A percentile compares a stretch with the other conserved stretches of the same genome.
phyloP scores from a whole-genome alignment of 2,797 vertebrate species.

The Hippoglossus hippoglossus region DNA sequence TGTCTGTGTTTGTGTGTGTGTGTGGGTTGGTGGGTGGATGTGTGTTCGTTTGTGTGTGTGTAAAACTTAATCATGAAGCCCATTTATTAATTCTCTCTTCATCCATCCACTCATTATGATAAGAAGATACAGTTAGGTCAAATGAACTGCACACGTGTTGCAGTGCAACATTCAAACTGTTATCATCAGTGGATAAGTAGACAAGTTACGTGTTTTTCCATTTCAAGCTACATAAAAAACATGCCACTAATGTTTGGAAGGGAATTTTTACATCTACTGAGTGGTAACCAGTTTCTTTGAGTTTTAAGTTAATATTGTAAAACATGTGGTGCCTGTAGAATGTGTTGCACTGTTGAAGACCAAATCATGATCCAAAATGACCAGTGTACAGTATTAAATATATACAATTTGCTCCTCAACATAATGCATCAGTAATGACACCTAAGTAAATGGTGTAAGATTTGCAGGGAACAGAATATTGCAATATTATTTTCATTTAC shows the following conservation, averaged over 20 bases:
- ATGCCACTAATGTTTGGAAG: too few species aligned
- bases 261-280: not conserved
- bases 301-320: too few species aligned
- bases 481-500: not conserved
- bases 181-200: too few species aligned
- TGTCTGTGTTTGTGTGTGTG: not conserved
- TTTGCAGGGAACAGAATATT: not conserved
- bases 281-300: too few species aligned
- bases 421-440: not conserved
- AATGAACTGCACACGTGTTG: not conserved
- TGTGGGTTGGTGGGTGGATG: not conserved
- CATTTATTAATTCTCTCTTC: constrained; percentile 33
- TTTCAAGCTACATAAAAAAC: too few species aligned
- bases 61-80: constrained; percentile 50
- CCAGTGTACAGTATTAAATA: not conserved
- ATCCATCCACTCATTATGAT: constrained; percentile 4
- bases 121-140: too few species aligned
- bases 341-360: not conserved
- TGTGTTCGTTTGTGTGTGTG: not conserved
- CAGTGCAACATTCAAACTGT: not conserved
- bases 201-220: too few species aligned
- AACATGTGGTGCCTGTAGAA: not conserved
- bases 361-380: not conserved
- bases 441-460: not conserved
- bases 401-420: not conserved